Evolutionary conservation across 30 jellyfish, hydroid and myxozoan species (phyloP).

Genomic region (Pseudorhiza aurosa): DNA sequence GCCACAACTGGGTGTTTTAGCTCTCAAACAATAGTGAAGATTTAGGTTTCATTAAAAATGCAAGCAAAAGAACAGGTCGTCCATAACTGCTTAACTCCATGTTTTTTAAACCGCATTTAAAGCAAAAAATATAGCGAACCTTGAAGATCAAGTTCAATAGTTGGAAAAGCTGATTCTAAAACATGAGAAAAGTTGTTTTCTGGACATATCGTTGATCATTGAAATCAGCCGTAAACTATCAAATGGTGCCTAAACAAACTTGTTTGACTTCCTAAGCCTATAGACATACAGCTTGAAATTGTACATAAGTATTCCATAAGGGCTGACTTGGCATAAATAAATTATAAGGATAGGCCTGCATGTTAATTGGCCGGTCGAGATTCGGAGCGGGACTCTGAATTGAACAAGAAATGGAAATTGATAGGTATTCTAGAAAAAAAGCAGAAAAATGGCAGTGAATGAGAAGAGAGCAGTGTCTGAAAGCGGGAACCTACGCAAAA

Average conservation of each 20-base stretch:
- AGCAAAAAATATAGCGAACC: slow-evolving; percentile 19
- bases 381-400: slow-evolving; percentile 68
- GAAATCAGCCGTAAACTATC: background rate
- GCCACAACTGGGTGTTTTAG: slow-evolving; percentile 70
- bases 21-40: slow-evolving; percentile 59
- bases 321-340: slow-evolving; percentile 25
- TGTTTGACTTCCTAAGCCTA: background rate
- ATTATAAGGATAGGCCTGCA: slow-evolving; percentile 44
- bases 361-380: slow-evolving; percentile 52
- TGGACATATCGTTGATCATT: background rate
- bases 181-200: background rate
- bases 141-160: slow-evolving; percentile 10
- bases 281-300: background rate
- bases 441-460: background rate
- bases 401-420: slow-evolving; percentile 20
- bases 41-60: slow-evolving; percentile 63
- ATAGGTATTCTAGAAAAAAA: background rate
- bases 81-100: slow-evolving; percentile 45
- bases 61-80: slow-evolving; percentile 78
- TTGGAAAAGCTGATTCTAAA: background rate
- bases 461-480: background rate
- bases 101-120: slow-evolving; percentile 43
- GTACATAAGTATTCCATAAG: slow-evolving; percentile 3
- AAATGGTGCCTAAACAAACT: slow-evolving; percentile 4
- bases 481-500: background rate